Evolutionary conservation across 2,888 invertebrate species (phyloP).

Genomic region (Luperina testacea): DNA sequence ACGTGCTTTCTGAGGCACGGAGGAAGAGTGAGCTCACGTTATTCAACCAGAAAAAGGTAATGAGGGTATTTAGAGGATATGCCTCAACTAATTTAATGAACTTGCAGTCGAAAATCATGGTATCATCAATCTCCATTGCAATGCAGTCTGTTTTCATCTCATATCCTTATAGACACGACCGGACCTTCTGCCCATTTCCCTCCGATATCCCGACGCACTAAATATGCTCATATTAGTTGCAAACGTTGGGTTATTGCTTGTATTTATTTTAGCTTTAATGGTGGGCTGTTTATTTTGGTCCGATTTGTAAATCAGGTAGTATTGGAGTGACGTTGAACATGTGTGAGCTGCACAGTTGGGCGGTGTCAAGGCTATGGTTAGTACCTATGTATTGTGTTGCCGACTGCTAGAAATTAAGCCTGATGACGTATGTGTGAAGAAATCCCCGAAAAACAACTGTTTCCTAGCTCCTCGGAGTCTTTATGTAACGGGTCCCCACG

Average conservation of each 20-base stretch:
- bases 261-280: conserved; percentile 64
- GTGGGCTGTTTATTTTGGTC: conserved; percentile 58
- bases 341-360: conserved; percentile 30
- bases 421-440: neutral
- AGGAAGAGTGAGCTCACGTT: no score
- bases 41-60: no score
- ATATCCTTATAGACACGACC: conserved; percentile 10
- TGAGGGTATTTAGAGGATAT: neutral
- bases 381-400: neutral
- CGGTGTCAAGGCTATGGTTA: conserved; percentile 30
- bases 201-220: conserved; percentile 45
- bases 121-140: no score
- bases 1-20: no score
- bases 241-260: conserved; percentile 61
- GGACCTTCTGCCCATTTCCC: conserved; percentile 32
- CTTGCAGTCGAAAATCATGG: neutral
- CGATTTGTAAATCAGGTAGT: conserved; percentile 61
- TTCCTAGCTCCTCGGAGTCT: neutral
- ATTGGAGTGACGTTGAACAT: conserved; percentile 27
- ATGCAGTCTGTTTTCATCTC: neutral
- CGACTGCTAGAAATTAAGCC: neutral
- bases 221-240: conserved; percentile 63
- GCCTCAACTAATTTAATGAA: neutral
- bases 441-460: neutral
- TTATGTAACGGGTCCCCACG: neutral